Base-by-base conservation (phyloP, 2,888 invertebrate species). In the Drepanosiphum platanoidis region DNA sequence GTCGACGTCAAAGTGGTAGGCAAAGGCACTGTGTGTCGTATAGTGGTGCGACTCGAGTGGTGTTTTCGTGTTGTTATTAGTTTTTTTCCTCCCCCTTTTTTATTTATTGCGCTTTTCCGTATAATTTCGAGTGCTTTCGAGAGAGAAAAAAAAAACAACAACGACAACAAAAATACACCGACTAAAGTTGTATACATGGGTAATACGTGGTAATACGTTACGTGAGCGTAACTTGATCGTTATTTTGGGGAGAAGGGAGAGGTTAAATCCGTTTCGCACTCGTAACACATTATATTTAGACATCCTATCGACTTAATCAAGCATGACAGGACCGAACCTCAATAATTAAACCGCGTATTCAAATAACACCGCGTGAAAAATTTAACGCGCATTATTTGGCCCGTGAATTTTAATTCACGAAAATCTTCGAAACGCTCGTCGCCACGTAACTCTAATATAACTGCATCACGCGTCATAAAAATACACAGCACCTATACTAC, bases 81-180 rank as follows among this genome's bases (percentile, higher is more conserved):
- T 70, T 27, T 34, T 46, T 70, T 34, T 36, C 22, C 52, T 30
- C 68, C 66, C 46, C 34, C 39, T n/a, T 32, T 52, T 27, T 46
- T 58, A 61, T 77, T 77, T 46, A 52, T 68, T 80, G 15, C 27
- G 68, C 79, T 68, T 80, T 80, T 80, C 79, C 52, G 64, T 64
- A 52, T 52, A 64, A 78, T 78, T 78, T 78, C 77, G 15, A 68
- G 79, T 68, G 79, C 68, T 79, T 79, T 64, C 18, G 34, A 78
- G 30, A 64, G 64, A 75, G 22, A 58, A 36, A 75, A 5, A 64
- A 64, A 30, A 64, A 64, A 30, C 52, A 22, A 64, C 18, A 46
- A 61, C 34, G 39, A 75, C n/a, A n/a, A 32, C 27, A 32, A 74
- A 34, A 75, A 46, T 2, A 64, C 64, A 5, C 7, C 52, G 52